Conservation (phyloP, 2,113 vertebrate species). For the Triplophysa rosa region DNA sequence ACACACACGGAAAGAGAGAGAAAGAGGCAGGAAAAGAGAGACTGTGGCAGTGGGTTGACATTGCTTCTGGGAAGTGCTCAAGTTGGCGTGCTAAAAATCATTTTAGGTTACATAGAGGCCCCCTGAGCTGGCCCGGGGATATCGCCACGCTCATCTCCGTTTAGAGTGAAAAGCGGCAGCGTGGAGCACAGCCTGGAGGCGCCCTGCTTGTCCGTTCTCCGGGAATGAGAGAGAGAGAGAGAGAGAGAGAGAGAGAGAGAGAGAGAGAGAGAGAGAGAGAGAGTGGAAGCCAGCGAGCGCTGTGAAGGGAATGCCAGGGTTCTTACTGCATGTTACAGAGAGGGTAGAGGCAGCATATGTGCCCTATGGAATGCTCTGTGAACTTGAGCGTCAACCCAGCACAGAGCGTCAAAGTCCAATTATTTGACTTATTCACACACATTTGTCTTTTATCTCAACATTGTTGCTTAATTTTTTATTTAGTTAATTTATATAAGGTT, state of each 20-base stretch:
- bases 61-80: slow-evolving; percentile 93
- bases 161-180: slow-evolving; percentile 68
- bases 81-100: slow-evolving; percentile 80
- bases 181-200: slow-evolving; percentile 75
- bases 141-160: slow-evolving; percentile 86
- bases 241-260: slow-evolving; percentile 44
- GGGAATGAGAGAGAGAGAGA: slow-evolving; percentile 2
- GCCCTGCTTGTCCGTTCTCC: slow-evolving; percentile 74
- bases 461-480: slow-evolving; percentile 38
- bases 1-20: slow-evolving; percentile 30
- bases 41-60: slow-evolving; percentile 72
- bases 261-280: slow-evolving; percentile 43
- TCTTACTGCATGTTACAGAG: slow-evolving; percentile 57
- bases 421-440: not conserved
- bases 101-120: slow-evolving; percentile 88
- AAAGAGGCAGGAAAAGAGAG: slow-evolving; percentile 15
- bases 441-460: not conserved
- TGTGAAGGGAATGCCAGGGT: slow-evolving; percentile 49
- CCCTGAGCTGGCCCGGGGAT: slow-evolving; percentile 76
- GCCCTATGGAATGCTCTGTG: slow-evolving; percentile 68
- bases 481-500: slow-evolving; percentile 1
- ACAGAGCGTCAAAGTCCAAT: not conserved
- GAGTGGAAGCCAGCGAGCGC: slow-evolving; percentile 33
- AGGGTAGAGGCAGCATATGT: slow-evolving; percentile 85
- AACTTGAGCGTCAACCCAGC: slow-evolving; percentile 18